These are phyloP conservation scores for Brachyopa scutellaris DNA, from an alignment of 2,888 invertebrate species.

Conservation along the genomic window DNA sequence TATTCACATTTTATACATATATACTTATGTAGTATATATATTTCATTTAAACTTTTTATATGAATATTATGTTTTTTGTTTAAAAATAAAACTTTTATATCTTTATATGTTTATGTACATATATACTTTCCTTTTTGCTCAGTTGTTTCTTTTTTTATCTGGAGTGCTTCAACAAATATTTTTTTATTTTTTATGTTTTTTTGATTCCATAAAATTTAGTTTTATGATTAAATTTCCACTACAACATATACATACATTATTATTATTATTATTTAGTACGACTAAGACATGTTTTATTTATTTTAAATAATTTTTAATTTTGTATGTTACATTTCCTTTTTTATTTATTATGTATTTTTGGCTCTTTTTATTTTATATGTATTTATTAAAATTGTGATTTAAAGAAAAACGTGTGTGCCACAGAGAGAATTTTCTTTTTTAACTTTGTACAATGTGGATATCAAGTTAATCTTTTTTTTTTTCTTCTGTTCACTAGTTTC, in stretches of 20 bases:
- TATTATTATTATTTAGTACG: slow-evolving; percentile 20
- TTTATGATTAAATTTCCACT: slow-evolving; percentile 50
- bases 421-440: slow-evolving; percentile 8
- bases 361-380: slow-evolving; percentile 38
- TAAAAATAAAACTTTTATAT: slow-evolving; percentile 61
- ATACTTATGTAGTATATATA: slow-evolving; percentile 30
- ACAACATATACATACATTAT: slow-evolving; percentile 39
- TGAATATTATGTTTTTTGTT: slow-evolving; percentile 35
- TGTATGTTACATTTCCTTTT: slow-evolving; percentile 12
- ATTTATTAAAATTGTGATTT: slow-evolving; percentile 21
- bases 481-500: neutral
- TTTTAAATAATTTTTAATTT: neutral
- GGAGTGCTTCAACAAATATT: slow-evolving; percentile 39
- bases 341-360: slow-evolving; percentile 49
- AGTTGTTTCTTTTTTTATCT: slow-evolving; percentile 33
- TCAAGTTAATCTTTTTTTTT: neutral
- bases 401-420: slow-evolving; percentile 50
- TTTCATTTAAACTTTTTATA: slow-evolving; percentile 12
- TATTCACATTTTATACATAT: slow-evolving; percentile 63
- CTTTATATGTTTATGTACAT: slow-evolving; percentile 29
- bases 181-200: slow-evolving; percentile 1
- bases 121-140: slow-evolving; percentile 32
- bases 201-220: slow-evolving; percentile 10
- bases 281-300: slow-evolving; percentile 8
- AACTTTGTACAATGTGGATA: slow-evolving; percentile 56